These are phyloP conservation scores for Cryptoleucopteryx plumbea DNA, from an alignment of 2,113 vertebrate species.

Conservation along the genomic window DNA sequence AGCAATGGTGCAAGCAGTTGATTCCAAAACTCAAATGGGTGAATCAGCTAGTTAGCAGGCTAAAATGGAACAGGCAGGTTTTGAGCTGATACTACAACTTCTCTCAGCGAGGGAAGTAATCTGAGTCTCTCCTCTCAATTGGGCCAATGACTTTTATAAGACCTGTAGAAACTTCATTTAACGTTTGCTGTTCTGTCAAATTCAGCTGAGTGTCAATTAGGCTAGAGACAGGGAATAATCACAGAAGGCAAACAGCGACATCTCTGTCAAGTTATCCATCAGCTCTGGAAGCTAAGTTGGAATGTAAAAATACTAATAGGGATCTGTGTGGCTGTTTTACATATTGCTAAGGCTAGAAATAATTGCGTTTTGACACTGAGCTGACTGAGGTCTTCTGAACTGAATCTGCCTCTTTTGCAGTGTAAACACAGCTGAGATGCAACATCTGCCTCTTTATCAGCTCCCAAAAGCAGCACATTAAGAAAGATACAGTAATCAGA, in stretches of 20 bases:
- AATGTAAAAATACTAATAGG: not conserved
- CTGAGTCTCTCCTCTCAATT: not conserved
- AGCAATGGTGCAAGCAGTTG: not conserved
- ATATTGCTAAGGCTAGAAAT: not conserved
- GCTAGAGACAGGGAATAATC: not conserved
- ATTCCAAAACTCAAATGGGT: accelerated
- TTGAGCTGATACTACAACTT: not conserved
- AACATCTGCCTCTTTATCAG: not conserved
- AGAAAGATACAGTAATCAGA: not conserved
- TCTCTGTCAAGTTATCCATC: not conserved
- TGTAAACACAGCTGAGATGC: not conserved
- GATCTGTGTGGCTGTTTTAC: not conserved
- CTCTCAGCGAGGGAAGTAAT: not conserved
- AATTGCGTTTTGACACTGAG: not conserved
- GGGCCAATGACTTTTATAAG: not conserved
- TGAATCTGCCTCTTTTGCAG: not conserved
- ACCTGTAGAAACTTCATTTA: not conserved
- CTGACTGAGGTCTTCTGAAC: not conserved
- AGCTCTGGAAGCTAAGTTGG: not conserved
- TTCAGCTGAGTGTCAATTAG: not conserved
- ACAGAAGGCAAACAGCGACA: not conserved
- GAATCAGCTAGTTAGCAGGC: not conserved
- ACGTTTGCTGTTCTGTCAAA: not conserved
- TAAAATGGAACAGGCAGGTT: not conserved
- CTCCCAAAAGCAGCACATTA: not conserved